Evolutionary conservation across 2,113 vertebrate genomes (phyloP).

Genomic region (Micromys minutus): DNA sequence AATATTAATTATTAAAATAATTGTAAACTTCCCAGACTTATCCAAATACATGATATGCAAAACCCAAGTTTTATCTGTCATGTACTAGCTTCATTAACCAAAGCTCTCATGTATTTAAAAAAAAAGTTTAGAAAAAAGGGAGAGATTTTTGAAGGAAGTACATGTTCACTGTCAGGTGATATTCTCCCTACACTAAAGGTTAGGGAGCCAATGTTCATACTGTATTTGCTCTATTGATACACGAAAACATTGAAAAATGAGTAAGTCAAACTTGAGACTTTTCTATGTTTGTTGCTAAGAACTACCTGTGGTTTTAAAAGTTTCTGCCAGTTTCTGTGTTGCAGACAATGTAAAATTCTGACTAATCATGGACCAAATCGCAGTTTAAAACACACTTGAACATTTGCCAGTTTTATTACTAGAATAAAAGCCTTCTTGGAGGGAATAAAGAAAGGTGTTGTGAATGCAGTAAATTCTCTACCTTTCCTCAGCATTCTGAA

Average conservation of each 20-base stretch:
- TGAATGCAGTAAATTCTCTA: neutral
- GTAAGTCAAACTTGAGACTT: neutral
- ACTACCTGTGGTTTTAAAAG: neutral
- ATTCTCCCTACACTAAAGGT: neutral
- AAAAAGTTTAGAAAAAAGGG: neutral
- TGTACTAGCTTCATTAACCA: neutral
- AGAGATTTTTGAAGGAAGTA: neutral
- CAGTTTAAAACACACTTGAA: neutral
- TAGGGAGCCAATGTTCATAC: neutral
- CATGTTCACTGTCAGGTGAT: rapidly evolving
- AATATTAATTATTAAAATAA: conserved; percentile 7
- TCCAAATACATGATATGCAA: neutral
- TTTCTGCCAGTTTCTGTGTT: neutral
- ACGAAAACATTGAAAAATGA: neutral
- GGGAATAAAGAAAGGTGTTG: neutral
- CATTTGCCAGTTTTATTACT: neutral
- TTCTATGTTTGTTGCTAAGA: neutral
- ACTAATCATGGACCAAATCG: neutral
- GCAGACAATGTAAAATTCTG: neutral
- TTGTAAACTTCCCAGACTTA: conserved; percentile 10
- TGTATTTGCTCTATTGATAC: neutral
- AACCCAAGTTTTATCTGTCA: neutral
- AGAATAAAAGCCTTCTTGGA: neutral
- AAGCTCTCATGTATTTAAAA: neutral
- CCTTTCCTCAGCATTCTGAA: neutral